Evolutionary conservation across 2,797 vertebrate species (phyloP), one percentile per base, ranked within the genome.

Genomic region (Arvicola amphibius): DNA sequence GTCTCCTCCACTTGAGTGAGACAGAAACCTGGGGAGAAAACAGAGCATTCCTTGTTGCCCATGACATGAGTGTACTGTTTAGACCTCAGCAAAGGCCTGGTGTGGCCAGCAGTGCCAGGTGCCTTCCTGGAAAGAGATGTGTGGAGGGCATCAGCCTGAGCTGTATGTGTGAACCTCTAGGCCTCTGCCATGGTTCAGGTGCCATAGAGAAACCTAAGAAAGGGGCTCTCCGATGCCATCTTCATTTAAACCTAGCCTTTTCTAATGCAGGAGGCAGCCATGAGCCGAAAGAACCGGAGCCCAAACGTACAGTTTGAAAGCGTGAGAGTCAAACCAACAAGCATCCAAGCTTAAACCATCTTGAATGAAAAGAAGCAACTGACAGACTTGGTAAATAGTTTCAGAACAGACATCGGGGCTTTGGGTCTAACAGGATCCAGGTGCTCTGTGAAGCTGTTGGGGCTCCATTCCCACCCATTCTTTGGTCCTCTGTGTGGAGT

Each of bases 371-470:
- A 87, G 65, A 74, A 63, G 79, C 8, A 10, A 6, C 1, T 8
- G 13, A 3, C 32, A 37, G 21, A 32, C 56, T 80, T 73, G 6
- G 59, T 46, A 59, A 12, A 13, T 0, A 46, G 80, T n/a, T 65
- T 0, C 0, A 1, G 43, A 59, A 23, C 25, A 40, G 56, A 46
- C 1, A 7, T 0, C 9, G 13, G 32, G 78, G n/a, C 23, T 27
- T 67, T 88, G 74, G 83, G 27, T 4, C 9, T 0, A 9, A 25
- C 46, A 12, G 67, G 46, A 77, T 53, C 80, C 71, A 65, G 80
- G 78, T 0, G 1, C 11, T 16, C 2, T 0, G 10, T 4, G 8
- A 80, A 65, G 40, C 79, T 4, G 0, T 13, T 2, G 1, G 34
- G 56, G 32, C 11, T 8, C 51, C 1, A 0, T 8, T 61, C 51